Evolutionary conservation across 2,797 vertebrate genomes (phyloP).

Genomic region (Dermochelys coriacea): DNA sequence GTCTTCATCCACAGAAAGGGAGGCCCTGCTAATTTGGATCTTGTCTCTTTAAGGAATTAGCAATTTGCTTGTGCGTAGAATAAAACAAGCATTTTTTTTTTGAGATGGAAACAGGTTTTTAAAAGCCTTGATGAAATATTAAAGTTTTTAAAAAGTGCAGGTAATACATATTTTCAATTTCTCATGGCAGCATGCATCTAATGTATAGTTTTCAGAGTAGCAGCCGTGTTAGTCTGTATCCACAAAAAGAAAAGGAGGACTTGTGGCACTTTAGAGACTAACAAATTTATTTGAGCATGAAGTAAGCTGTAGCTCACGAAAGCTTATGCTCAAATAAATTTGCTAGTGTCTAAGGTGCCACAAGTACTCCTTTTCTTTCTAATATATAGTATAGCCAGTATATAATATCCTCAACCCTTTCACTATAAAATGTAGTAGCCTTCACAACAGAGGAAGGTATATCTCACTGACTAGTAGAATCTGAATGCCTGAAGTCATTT

Average conservation of each 20-base stretch:
- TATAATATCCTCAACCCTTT: conserved; percentile 26
- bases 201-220: background rate
- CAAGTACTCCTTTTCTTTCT: background rate
- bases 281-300: too few species aligned
- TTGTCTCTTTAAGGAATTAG: background rate
- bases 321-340: too few species aligned
- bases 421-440: conserved; percentile 27
- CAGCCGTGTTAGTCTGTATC: too few species aligned
- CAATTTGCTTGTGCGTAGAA: background rate
- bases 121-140: background rate
- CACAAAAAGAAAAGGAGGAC: too few species aligned
- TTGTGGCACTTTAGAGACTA: too few species aligned
- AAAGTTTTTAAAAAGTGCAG: background rate
- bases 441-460: conserved; percentile 24
- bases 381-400: background rate
- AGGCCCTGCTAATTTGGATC: background rate
- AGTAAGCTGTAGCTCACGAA: too few species aligned
- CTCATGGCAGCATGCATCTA: background rate
- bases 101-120: background rate
- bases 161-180: conserved; percentile 12
- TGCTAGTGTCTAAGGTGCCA: too few species aligned
- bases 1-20: background rate
- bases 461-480: conserved; percentile 60
- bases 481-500: conserved; percentile 58
- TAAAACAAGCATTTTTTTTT: rapidly evolving